phyloP scores from a whole-genome alignment of 2,113 vertebrate genomes.

The Dasypus novemcinctus region DNA sequence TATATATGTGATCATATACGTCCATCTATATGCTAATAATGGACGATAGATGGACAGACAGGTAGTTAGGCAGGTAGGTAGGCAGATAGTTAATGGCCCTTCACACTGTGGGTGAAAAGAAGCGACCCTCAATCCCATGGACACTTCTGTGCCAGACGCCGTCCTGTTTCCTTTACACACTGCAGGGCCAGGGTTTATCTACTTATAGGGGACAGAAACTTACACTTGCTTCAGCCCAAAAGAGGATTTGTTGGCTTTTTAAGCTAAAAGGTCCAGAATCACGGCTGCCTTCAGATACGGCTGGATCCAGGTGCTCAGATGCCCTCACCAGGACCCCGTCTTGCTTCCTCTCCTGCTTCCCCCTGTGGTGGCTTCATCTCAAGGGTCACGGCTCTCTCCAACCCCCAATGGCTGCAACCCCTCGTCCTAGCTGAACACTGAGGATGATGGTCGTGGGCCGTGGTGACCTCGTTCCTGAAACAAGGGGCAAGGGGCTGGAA shows the following conservation, averaged over 20 bases:
- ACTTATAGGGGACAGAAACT: background rate
- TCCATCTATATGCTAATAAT: background rate
- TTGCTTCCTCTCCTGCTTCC: background rate
- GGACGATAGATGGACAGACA: no score
- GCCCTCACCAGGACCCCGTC: no score
- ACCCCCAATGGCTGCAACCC: fast-evolving
- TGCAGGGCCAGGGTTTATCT: background rate
- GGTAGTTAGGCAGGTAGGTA: no score
- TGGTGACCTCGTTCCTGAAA: background rate
- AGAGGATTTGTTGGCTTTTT: background rate
- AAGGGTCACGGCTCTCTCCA: fast-evolving
- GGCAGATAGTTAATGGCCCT: background rate
- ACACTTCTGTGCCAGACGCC: no score
- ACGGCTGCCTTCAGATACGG: background rate
- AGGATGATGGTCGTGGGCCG: background rate
- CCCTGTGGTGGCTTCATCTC: background rate
- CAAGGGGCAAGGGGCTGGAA: no score
- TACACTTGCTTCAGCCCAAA: no score
- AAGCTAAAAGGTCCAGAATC: background rate
- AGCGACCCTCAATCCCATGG: no score
- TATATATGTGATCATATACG: background rate
- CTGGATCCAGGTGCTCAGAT: no score
- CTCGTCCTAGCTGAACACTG: background rate
- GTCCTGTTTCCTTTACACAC: background rate
- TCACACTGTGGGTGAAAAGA: no score